Conservation (phyloP, 1,140 invertebrate genomes). For the Drosophila kanapiae region DNA sequence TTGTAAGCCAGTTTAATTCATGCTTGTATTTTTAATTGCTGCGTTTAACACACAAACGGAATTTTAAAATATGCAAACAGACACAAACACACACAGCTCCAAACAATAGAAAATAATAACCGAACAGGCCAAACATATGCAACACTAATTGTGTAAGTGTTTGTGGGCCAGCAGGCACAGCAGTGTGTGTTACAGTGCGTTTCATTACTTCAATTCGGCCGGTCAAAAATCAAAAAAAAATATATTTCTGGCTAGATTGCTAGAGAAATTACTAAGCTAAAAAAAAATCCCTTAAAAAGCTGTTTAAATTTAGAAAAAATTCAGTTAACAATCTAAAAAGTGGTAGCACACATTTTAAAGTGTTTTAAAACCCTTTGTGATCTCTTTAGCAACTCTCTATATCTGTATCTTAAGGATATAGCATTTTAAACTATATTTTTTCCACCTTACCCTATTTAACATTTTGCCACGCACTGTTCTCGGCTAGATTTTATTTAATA, state of each 20-base stretch:
- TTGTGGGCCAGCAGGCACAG: neutral
- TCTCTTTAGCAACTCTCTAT: too few relatives aligned
- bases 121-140: conserved; percentile 17
- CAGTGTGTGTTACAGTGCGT: neutral
- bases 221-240: too few relatives aligned
- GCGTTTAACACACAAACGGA: conserved; percentile 76
- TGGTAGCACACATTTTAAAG: too few relatives aligned
- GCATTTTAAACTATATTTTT: too few relatives aligned
- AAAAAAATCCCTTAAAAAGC: too few relatives aligned
- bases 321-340: too few relatives aligned
- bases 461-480: conserved; percentile 4
- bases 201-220: neutral
- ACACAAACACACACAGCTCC: conserved; percentile 46
- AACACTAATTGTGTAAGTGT: conserved; percentile 19
- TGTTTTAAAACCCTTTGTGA: too few relatives aligned
- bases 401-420: too few relatives aligned
- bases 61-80: conserved; percentile 73
- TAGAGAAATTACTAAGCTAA: too few relatives aligned
- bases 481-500: neutral
- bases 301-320: too few relatives aligned
- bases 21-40: conserved; percentile 81
- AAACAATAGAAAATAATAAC: conserved; percentile 65
- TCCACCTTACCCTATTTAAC: neutral
- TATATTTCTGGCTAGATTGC: too few relatives aligned
- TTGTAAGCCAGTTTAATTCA: conserved; percentile 79